Evolutionary conservation across 2,113 vertebrate genomes (phyloP), one percentile per base, ranked within the genome.

Genomic region (Casuarius casuarius): DNA sequence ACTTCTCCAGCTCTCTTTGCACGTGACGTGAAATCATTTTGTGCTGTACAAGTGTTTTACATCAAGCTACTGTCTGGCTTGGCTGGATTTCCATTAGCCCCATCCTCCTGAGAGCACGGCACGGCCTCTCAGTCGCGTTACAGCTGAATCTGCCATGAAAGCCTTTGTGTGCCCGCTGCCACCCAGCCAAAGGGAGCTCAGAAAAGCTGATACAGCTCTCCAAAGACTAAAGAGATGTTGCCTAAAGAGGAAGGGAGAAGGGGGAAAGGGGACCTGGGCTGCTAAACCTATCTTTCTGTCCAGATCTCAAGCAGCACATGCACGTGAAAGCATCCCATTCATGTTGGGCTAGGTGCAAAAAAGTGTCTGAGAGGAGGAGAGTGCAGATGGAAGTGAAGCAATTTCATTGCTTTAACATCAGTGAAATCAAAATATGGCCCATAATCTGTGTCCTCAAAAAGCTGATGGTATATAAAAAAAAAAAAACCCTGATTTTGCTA

Each of bases 1-100:
- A 3, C 22, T 84, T 54, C 38, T 89, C 40, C 77, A 92, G 80
- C 21, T 72, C 52, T 67, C 3, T 12, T 78, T 38, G 89, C 84
- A 89, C 71, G 66, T 52, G 78, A 95, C 63, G 71, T 31, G 29
- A 59, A 66, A 92, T 80, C 77, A 33, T 75, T 95, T 84, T 92
- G 72, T 87, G 80, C 74, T 78, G 58, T 78, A 91, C 94, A 81
- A 87, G 29, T 48, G 95, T 78, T 93, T 89, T 86, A 68, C 86
- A 92, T 61, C 91, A 15, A 59, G 71, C 74, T 78, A 3, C 90
- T 82, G 66, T 78, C 79, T 51, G 73, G 26, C 22, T 7, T 91
- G 85, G 59, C 59, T 83, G 87, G 12, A 12, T 74, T 96, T 95
- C 94, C 63, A 83, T 44, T 59, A 75, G 68, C 54, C 21, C 54